These are phyloP conservation scores for Apodemia hepburni DNA, from an alignment of 2,888 invertebrate genomes.

Conservation along the genomic window DNA sequence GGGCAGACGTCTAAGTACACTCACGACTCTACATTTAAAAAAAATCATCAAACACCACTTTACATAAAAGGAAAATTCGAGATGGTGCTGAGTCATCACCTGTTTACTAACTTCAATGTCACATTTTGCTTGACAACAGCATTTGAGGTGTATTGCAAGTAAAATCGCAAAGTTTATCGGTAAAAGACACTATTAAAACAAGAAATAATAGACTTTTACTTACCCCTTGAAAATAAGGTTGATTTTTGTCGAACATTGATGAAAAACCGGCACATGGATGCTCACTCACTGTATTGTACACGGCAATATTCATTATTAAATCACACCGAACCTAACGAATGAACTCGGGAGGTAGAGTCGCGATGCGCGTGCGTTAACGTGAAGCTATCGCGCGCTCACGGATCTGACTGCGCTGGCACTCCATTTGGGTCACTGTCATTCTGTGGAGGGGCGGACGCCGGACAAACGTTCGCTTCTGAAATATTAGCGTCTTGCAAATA, in stretches of 20 bases:
- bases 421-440: conserved; percentile 79
- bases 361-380: conserved; percentile 43
- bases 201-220: not conserved
- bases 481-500: conserved; percentile 72
- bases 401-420: conserved; percentile 75
- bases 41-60: conserved; percentile 38
- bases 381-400: conserved; percentile 62
- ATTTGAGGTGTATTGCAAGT: conserved; percentile 38
- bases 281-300: conserved; percentile 66
- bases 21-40: conserved; percentile 30
- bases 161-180: conserved; percentile 8
- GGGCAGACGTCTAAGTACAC: conserved; percentile 37
- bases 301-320: conserved; percentile 64
- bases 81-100: conserved; percentile 69
- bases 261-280: conserved; percentile 44
- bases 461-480: conserved; percentile 70
- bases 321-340: conserved; percentile 59
- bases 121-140: conserved; percentile 38
- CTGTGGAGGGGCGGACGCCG: conserved; percentile 73
- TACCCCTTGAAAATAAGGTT: conserved; percentile 1
- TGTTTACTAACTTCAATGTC: conserved; percentile 44
- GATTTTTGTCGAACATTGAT: not conserved
- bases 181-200: not conserved
- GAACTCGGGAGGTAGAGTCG: conserved; percentile 34
- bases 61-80: conserved; percentile 73